Evolutionary conservation across 2,797 vertebrate species (phyloP), one percentile per base, ranked within the genome.

Genomic region (Pristis pectinata): DNA sequence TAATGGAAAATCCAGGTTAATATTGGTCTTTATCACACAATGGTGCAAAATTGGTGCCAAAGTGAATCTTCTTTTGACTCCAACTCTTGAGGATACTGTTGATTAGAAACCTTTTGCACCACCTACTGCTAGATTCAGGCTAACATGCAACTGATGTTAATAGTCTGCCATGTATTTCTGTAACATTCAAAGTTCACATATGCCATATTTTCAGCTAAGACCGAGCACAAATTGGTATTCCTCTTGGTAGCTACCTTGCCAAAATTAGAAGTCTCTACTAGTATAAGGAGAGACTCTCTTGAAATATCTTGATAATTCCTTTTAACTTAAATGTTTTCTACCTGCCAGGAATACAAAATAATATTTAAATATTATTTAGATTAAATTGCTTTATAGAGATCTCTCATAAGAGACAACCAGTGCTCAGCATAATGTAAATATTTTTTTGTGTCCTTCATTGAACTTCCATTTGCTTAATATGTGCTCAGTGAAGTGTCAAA

Each of bases 401-500:
- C 30, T 93, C 61, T 93, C 41, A 27, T 76, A 76, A 76, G 15
- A 94, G 44, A 76, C 22, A 70, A n/a, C 41, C 92, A 74, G 92
- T 93, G 7, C 72, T 94, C 92, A 74, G 53, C 82, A 89, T 76
- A 34, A 34, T 94, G 92, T 94, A 94, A 56, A 94, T 76, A 53
- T 94, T 94, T 53, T 76, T 13, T 76, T 49, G 49, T n/a, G 76
- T n/a, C 49, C 27, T 94, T 72, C 37, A 72, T 70, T 93, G 91
- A 93, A 70, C n/a, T 30, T 72, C 89, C 30, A 76, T 53, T 70
- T 94, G 92, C 53, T 93, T 93, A 27, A 41, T 72, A 34, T 93
- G n/a, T 93, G 64, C 22, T 94, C 30, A 56, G 7, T 76, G 41
- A 56, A 76, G 44, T 94, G 92, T 72, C 92, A 94, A 49, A 56